Base-by-base conservation (phyloP, 1,140 invertebrate genomes). In the Drosophila sechellia region DNA sequence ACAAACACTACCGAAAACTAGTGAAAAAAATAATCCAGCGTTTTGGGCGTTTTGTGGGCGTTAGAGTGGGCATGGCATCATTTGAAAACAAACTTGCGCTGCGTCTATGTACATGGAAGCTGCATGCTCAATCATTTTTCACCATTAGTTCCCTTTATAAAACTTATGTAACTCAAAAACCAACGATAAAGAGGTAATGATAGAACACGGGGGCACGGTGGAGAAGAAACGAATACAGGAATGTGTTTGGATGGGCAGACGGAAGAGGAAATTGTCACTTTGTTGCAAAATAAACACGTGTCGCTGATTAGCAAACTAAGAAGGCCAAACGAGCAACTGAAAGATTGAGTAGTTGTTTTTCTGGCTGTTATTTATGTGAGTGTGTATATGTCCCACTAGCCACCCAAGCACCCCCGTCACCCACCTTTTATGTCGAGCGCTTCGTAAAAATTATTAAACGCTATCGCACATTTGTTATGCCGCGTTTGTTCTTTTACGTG, bases 361-460 rank as follows among this genome's bases (percentile, higher is more conserved):
- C 42, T 39, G 52, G 43, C 56, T 40, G 40, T 10, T 31, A 31
- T 31, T 31, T 31, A 31, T 31, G 6, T 31, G 31, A 8, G 31
- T 31, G 6, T 31, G 31, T 31, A 3, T 22, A 22, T 22, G 48
- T 68, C 43, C 42, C 17, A 31, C 35, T 37, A 25, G 53, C 56
- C 42, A 17, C 0, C 15, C 10, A 35, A 15, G 17, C 34, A 34
- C 39, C 13, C 13, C 25, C 43, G 1, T 8, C 12, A 13, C 22
- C 43, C 25, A 27, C 31, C 50, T 84, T 79, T 77, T 86, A 86
- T 78, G 60, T 61, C 78, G 70, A 81, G 78, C 74, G 78, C 81
- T 87, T 86, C 83, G 76, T 79, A 86, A 86, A 86, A 87, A 86
- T 86, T 86, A 87, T 87, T 86, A 87, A 87, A 87, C 83, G 84